phyloP scores from a whole-genome alignment of 1,140 invertebrate genomes.

The Diprion similis region DNA sequence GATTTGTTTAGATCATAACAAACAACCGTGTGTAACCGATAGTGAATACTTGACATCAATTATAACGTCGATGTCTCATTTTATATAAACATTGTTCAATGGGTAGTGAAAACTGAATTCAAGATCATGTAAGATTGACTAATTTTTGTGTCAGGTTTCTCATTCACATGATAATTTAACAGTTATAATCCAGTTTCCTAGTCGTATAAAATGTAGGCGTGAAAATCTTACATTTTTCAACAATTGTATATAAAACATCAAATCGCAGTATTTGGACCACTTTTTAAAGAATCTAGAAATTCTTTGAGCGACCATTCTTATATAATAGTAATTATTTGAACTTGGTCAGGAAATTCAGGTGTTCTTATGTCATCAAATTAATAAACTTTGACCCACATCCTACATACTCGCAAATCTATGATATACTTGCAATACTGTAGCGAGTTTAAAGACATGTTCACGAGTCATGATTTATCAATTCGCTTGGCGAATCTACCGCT shows the following conservation, averaged over 20 bases:
- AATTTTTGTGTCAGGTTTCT: too few species aligned
- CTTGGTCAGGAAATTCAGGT: neutral
- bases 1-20: too few species aligned
- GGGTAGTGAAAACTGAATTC: too few species aligned
- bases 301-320: neutral
- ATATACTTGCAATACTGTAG: slow-evolving; percentile 2
- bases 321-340: neutral
- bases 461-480: neutral
- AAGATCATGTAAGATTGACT: too few species aligned
- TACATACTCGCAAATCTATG: neutral
- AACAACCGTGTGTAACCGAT: too few species aligned
- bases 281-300: neutral
- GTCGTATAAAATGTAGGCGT: neutral
- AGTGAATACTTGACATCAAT: too few species aligned
- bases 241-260: neutral
- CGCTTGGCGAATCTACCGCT: neutral
- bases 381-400: slow-evolving; percentile 2
- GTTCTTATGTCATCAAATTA: neutral
- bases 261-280: neutral
- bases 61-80: too few species aligned
- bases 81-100: too few species aligned
- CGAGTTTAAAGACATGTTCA: neutral
- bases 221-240: neutral
- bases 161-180: neutral
- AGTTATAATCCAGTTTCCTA: neutral